These are phyloP conservation scores for Pituophis catenifer DNA, from an alignment of 2,113 vertebrate species.

Conservation along the genomic window DNA sequence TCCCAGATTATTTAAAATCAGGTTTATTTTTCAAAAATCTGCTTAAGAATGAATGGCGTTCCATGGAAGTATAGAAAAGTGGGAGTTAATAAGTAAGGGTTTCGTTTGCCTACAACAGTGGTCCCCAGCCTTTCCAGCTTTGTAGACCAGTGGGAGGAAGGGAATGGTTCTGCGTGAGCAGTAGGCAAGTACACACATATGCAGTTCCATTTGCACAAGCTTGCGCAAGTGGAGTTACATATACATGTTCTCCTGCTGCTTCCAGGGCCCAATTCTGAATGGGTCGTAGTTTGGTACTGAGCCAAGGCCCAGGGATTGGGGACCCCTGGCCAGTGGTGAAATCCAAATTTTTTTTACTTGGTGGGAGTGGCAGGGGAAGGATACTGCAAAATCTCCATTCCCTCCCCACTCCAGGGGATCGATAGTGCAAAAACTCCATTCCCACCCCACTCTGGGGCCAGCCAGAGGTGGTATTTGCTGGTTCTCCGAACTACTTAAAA, in stretches of 20 bases:
- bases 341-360: too few species aligned
- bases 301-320: not conserved
- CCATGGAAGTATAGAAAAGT: not conserved
- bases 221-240: not conserved
- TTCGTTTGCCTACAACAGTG: not conserved
- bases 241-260: not conserved
- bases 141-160: not conserved
- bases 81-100: not conserved
- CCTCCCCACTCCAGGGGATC: too few species aligned
- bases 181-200: not conserved
- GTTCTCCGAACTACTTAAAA: too few species aligned
- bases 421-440: too few species aligned
- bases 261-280: not conserved
- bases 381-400: too few species aligned
- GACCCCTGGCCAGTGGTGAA: too few species aligned
- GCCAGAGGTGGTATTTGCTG: too few species aligned
- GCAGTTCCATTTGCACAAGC: not conserved
- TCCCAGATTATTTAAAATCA: not conserved
- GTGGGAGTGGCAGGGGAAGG: too few species aligned
- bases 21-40: not conserved
- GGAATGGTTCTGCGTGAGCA: not conserved
- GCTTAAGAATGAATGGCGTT: not conserved
- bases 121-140: not conserved
- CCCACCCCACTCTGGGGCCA: too few species aligned
- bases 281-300: too few species aligned